Conservation (phyloP, 2,113 vertebrate species). For the Calyptomena viridis region DNA sequence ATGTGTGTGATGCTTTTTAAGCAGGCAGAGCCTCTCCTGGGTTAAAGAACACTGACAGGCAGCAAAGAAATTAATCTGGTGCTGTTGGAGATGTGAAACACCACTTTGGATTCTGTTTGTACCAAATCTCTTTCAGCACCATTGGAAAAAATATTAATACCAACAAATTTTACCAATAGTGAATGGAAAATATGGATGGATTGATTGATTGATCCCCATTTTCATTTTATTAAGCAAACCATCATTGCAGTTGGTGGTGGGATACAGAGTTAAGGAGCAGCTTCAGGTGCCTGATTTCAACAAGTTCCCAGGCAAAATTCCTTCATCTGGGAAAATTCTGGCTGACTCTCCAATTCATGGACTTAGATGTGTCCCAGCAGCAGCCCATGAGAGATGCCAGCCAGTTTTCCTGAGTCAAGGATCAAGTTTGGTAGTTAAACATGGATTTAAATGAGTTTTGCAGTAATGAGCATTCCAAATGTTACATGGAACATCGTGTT, state of each 20-base stretch:
- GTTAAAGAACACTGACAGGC: background rate
- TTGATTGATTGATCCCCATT: background rate
- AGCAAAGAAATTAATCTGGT: background rate
- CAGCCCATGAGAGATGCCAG: background rate
- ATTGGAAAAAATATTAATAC: background rate
- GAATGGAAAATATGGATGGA: background rate
- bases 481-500: background rate
- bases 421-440: background rate
- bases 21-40: background rate
- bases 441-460: background rate
- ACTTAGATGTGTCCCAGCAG: background rate
- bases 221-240: no score
- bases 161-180: background rate
- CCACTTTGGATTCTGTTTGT: background rate
- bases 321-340: background rate
- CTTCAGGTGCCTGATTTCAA: background rate
- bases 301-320: background rate
- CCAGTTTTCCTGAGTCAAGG: background rate
- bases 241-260: background rate
- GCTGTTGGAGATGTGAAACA: accelerated
- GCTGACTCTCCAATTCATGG: background rate
- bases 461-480: background rate
- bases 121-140: background rate
- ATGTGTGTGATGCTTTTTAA: background rate
- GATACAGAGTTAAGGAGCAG: background rate